A percentile compares a stretch with the other conserved stretches of the same genome.
Conservation (phyloP, 2,888 invertebrate species). For the Drosophila mercatorum region DNA sequence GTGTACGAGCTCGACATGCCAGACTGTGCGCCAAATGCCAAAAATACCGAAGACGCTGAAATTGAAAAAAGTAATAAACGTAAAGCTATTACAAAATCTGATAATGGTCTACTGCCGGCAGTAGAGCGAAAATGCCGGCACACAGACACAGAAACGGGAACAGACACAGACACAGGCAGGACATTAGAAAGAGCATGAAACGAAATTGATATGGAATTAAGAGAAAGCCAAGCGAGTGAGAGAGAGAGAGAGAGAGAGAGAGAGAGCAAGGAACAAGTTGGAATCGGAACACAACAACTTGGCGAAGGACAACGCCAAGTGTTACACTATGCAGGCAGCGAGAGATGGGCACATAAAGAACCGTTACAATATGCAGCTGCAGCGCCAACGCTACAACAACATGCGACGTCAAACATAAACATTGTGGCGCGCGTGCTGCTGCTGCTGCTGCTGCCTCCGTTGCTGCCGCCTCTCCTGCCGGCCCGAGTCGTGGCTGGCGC, state of each 20-base stretch:
- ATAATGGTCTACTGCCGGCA: slow-evolving; percentile 77
- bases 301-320: slow-evolving; percentile 39
- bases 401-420: slow-evolving; percentile 61
- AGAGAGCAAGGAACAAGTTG: slow-evolving; percentile 61
- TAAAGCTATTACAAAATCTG: slow-evolving; percentile 82
- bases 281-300: slow-evolving; percentile 62
- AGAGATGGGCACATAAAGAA: slow-evolving; percentile 57
- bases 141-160: slow-evolving; percentile 35
- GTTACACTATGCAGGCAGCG: slow-evolving; percentile 48
- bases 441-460: background rate
- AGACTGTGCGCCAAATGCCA: slow-evolving; percentile 51
- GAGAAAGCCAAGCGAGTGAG: slow-evolving; percentile 8
- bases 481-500: slow-evolving; percentile 50
- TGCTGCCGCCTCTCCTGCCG: background rate
- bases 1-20: slow-evolving; percentile 9
- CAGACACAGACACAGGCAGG: background rate
- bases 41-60: slow-evolving; percentile 65
- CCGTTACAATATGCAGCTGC: slow-evolving; percentile 70
- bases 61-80: slow-evolving; percentile 80
- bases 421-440: slow-evolving; percentile 71
- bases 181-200: slow-evolving; percentile 27
- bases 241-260: slow-evolving; percentile 10
- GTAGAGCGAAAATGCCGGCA: slow-evolving; percentile 71
- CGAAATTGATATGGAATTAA: slow-evolving; percentile 8
- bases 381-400: slow-evolving; percentile 35